Percentiles rank a stretch among this genome's conserved stretches.
Conservation (phyloP, 2,888 invertebrate species). For the Mesorhabditis spiculigera region DNA sequence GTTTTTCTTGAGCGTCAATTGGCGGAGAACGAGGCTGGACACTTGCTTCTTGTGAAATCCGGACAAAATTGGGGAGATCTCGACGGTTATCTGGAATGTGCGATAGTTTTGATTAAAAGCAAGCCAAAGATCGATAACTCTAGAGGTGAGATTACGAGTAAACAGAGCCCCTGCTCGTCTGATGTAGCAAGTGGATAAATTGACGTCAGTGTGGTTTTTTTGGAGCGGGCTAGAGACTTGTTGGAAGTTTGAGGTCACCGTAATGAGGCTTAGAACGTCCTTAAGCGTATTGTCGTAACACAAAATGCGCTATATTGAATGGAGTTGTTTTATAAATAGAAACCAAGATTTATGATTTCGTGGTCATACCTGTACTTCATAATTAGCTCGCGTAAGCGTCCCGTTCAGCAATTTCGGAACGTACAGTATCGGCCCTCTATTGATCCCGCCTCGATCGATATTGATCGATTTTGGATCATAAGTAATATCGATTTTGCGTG, state of each 20-base stretch:
- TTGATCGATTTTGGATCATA: conserved; percentile 1
- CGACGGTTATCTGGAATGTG: neutral
- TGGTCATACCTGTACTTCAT: neutral
- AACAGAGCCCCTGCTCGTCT: too few relatives aligned
- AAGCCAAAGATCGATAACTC: too few relatives aligned
- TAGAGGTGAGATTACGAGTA: too few relatives aligned
- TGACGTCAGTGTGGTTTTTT: too few relatives aligned
- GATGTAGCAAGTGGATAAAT: too few relatives aligned
- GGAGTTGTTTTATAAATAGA: too few relatives aligned
- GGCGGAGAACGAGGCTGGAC: neutral
- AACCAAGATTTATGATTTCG: neutral
- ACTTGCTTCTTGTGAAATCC: conserved; percentile 1
- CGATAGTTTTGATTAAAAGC: too few relatives aligned
- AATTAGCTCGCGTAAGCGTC: neutral
- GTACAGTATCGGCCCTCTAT: neutral
- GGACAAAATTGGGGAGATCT: neutral
- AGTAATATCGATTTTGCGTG: neutral
- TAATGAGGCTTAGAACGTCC: too few relatives aligned
- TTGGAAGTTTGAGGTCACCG: too few relatives aligned
- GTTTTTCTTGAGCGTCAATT: neutral
- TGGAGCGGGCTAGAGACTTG: too few relatives aligned
- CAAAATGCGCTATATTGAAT: too few relatives aligned
- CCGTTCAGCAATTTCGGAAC: neutral
- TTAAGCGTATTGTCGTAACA: too few relatives aligned
- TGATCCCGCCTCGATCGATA: neutral